Evolutionary conservation across 2,888 invertebrate genomes (phyloP).

Genomic region (Acanthosepion pharaonis): DNA sequence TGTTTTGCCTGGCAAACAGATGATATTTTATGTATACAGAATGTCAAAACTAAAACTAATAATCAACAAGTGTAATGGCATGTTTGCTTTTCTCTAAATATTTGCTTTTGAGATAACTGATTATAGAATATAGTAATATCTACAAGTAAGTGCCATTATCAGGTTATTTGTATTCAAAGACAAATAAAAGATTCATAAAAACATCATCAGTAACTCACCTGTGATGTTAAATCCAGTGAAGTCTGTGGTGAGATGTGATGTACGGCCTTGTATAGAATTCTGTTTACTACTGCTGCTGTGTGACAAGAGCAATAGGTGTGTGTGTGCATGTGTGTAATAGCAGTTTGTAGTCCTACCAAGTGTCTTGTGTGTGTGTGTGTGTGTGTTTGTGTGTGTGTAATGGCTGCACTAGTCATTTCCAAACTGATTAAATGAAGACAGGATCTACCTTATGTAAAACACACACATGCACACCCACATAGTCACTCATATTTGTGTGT

Average conservation of each 20-base stretch:
- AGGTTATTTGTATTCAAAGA: slow-evolving; percentile 33
- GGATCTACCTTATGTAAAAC: neutral
- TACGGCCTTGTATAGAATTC: slow-evolving; percentile 33
- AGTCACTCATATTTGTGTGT: neutral
- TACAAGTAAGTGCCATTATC: neutral
- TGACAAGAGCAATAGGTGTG: slow-evolving; percentile 33
- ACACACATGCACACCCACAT: neutral
- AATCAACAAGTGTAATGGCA: slow-evolving; percentile 33
- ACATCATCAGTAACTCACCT: slow-evolving; percentile 22
- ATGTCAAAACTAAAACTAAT: slow-evolving; percentile 33
- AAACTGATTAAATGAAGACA: slow-evolving; percentile 33
- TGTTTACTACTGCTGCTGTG: slow-evolving; percentile 33
- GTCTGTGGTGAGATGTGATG: slow-evolving; percentile 33
- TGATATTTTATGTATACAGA: slow-evolving; percentile 33
- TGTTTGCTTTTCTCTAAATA: slow-evolving; percentile 11
- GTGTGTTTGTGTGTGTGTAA: slow-evolving; percentile 9
- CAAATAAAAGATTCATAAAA: slow-evolving; percentile 33
- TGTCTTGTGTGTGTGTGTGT: slow-evolving; percentile 33
- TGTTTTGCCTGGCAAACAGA: slow-evolving; percentile 21
- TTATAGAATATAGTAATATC: slow-evolving; percentile 3
- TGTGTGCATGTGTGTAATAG: slow-evolving; percentile 33
- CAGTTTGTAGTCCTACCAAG: slow-evolving; percentile 33
- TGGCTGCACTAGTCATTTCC: slow-evolving; percentile 13
- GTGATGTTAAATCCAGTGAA: slow-evolving; percentile 33
- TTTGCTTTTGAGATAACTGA: neutral